Base-by-base conservation (phyloP, 2,113 vertebrate species). In the Tricholaema leucomelas region DNA sequence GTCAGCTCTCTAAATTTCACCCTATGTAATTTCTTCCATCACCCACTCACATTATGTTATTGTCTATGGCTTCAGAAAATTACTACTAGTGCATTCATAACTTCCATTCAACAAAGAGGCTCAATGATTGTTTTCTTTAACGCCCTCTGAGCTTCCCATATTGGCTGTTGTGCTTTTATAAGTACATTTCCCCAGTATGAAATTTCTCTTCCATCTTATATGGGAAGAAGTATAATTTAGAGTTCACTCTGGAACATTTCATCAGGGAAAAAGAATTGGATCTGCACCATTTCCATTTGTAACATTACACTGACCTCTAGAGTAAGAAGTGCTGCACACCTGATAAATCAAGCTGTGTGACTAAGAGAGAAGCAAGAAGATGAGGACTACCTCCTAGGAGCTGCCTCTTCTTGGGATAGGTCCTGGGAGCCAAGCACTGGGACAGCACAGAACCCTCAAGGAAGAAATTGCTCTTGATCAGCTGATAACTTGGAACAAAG, bases 301-400 rank as follows among this genome's bases (percentile, higher is more conserved):
- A 97, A 95, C 96, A 88, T 95, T 90, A 97, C 86, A 97, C 94
- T 98, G 98, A 96, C 98, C 97, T 97, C 98, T 98, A 98, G 96
- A 97, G 98, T 97, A 91, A 59, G 92, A 93, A 96, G 59, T 1
- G 42, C 69, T 82, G 74, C 70, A 91, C 76, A 93, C 40, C 81
- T 91, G 91, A 65, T 56, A 84, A 83, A 93, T 54, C 15, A 54
- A 54, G 50, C 40, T 66, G 81, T 36, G 15, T 42, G 70, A 65
- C 36, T 38, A 3, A 1, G 30, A 25, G 35, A 35, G 55, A 46
- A 54, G 35, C 4, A 8, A 31, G 31, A 27, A 50, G 10, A 14
- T 0, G 3, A 65, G 11, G 8, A 54, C 59, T 54, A 48, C n/a
- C 24, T 50, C 48, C 48, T 50, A 76, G 42, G 20, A 73, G 13